Percentiles rank a stretch among this genome's conserved stretches.
Evolutionary conservation across 2,888 invertebrate genomes (phyloP).

Genomic region (Antheraea yamamai): DNA sequence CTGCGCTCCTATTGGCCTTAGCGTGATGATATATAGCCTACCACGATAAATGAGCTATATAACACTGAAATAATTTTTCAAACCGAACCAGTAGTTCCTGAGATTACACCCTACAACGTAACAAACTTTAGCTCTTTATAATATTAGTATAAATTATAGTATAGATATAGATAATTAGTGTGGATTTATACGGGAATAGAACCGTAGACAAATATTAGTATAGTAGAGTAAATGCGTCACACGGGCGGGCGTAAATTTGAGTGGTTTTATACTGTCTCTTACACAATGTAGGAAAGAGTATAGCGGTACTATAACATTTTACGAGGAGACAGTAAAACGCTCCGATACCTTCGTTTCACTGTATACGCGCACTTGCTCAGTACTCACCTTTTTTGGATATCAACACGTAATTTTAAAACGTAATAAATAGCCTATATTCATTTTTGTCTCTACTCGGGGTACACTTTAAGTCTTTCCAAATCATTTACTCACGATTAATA

Average conservation of each 20-base stretch:
- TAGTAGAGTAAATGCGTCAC: not conserved
- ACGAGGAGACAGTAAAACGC: not conserved
- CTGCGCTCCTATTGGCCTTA: too few relatives aligned
- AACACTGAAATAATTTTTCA: too few relatives aligned
- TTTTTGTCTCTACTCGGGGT: not conserved
- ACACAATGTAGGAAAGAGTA: not conserved
- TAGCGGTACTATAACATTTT: conserved; percentile 4
- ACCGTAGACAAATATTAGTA: not conserved
- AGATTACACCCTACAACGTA: too few relatives aligned
- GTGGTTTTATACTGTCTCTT: not conserved
- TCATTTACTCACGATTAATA: not conserved
- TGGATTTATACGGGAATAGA: not conserved
- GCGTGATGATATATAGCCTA: too few relatives aligned
- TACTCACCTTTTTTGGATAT: not conserved
- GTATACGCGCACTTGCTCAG: not conserved
- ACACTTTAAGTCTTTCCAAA: not conserved
- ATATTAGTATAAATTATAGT: too few relatives aligned
- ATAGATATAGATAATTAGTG: too few relatives aligned
- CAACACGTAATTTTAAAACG: not conserved
- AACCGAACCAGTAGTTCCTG: too few relatives aligned
- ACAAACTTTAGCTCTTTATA: too few relatives aligned
- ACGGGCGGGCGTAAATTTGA: not conserved
- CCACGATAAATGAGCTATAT: too few relatives aligned
- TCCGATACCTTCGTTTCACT: conserved; percentile 1
- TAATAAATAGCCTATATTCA: not conserved